Conservation (phyloP, 23 tunicate genomes). For the Ascidia mentula region DNA sequence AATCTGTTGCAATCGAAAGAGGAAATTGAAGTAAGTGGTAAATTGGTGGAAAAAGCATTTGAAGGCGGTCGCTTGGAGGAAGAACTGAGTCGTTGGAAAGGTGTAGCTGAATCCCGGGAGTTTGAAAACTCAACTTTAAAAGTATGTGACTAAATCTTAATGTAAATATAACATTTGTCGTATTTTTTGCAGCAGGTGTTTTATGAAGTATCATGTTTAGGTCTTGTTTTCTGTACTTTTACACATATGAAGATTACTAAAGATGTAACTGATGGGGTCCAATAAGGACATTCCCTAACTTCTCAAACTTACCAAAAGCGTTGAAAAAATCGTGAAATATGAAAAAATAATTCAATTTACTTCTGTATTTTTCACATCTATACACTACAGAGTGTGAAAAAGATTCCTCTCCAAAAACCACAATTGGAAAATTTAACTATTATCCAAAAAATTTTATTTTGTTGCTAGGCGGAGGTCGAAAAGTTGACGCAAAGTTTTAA, state of each 20-base stretch:
- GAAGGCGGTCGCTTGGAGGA: conserved; percentile 12
- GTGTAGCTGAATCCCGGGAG: conserved; percentile 7
- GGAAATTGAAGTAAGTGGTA: background rate
- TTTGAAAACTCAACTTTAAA: background rate
- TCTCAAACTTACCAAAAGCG: too few relatives aligned
- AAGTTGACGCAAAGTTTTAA: conserved; percentile 29
- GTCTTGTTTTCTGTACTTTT: too few relatives aligned
- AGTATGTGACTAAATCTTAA: background rate
- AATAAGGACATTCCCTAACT: too few relatives aligned
- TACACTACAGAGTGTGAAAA: too few relatives aligned
- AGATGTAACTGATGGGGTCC: too few relatives aligned
- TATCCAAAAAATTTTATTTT: background rate
- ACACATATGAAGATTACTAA: too few relatives aligned
- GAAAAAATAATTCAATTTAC: too few relatives aligned
- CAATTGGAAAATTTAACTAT: too few relatives aligned
- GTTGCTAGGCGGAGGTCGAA: conserved; percentile 18
- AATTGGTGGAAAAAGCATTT: background rate
- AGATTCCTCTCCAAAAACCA: too few relatives aligned
- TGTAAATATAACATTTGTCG: background rate
- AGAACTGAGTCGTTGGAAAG: conserved; percentile 16
- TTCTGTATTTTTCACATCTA: too few relatives aligned
- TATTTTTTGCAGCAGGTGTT: background rate
- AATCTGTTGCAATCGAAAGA: background rate
- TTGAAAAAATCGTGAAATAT: too few relatives aligned
- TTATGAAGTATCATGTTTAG: too few relatives aligned